phyloP scores from a whole-genome alignment of 2,888 invertebrate species.

The Lepetodrilus schrolli region DNA sequence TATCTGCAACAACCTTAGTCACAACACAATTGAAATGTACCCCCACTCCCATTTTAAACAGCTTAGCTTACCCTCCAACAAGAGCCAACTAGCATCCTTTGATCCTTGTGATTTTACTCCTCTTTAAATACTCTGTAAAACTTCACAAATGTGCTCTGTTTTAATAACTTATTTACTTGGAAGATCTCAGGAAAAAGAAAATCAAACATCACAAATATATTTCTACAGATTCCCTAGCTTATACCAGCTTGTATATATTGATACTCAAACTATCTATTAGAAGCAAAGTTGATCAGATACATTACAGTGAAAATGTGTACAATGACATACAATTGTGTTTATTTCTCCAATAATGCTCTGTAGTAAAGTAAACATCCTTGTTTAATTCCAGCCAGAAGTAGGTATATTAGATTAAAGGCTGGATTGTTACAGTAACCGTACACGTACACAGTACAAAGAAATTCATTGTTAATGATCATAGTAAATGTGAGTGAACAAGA shows the following conservation, averaged over 20 bases:
- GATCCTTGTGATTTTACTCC: no score
- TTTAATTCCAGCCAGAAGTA: neutral
- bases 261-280: slow-evolving; percentile 16
- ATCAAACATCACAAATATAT: slow-evolving; percentile 25
- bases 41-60: no score
- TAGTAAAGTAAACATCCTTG: neutral
- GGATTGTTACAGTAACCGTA: slow-evolving; percentile 13
- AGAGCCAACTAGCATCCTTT: no score
- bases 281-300: slow-evolving; percentile 14
- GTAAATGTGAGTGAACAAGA: no score
- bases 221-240: slow-evolving; percentile 13
- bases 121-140: no score
- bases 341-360: neutral
- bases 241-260: slow-evolving; percentile 13
- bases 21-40: no score
- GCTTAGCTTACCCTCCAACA: no score
- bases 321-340: neutral
- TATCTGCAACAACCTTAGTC: no score
- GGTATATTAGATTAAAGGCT: neutral
- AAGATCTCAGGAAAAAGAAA: slow-evolving; percentile 16
- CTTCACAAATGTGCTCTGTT: slow-evolving; percentile 20
- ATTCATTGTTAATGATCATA: no score
- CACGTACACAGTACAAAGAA: slow-evolving; percentile 11
- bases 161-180: slow-evolving; percentile 12
- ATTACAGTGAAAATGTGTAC: neutral